Evolutionary conservation across 2,797 vertebrate species (phyloP).

Genomic region (Helostoma temminkii): DNA sequence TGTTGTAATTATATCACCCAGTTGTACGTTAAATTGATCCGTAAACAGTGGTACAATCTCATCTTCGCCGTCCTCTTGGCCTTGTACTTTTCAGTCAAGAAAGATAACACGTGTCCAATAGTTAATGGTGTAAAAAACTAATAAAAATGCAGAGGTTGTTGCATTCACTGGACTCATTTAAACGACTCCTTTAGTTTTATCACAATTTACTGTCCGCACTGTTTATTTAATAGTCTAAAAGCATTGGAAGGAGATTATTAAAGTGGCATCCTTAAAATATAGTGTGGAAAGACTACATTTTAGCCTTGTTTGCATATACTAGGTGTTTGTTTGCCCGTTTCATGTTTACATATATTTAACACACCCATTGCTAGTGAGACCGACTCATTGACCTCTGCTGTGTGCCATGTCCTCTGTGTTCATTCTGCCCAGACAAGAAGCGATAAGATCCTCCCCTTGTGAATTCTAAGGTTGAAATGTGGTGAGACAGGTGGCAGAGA

Average conservation of each 20-base stretch:
- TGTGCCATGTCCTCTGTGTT: conserved; percentile 19
- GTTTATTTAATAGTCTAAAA: conserved; percentile 6
- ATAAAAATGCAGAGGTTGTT: conserved; percentile 24
- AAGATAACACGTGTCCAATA: conserved; percentile 44
- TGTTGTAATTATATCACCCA: conserved; percentile 77
- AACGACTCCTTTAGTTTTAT: conserved; percentile 11
- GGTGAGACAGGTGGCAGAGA: conserved; percentile 38
- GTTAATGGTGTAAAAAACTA: conserved; percentile 32
- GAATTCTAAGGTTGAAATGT: conserved; percentile 21
- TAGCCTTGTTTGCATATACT: not conserved
- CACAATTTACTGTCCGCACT: conserved; percentile 6
- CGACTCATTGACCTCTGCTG: conserved; percentile 30
- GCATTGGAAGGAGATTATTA: not conserved
- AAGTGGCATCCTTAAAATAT: not conserved
- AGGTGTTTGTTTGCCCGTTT: not conserved
- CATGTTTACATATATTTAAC: not conserved
- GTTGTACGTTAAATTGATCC: conserved; percentile 60
- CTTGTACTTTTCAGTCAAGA: conserved; percentile 6
- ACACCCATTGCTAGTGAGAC: not conserved
- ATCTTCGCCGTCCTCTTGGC: conserved; percentile 33
- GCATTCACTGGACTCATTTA: too few species aligned
- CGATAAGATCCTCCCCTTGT: conserved; percentile 60
- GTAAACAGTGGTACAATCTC: conserved; percentile 62
- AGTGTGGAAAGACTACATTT: not conserved
- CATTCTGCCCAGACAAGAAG: conserved; percentile 26